Base-by-base conservation (phyloP, 2,797 vertebrate genomes). In the Phoxinus dragarum region DNA sequence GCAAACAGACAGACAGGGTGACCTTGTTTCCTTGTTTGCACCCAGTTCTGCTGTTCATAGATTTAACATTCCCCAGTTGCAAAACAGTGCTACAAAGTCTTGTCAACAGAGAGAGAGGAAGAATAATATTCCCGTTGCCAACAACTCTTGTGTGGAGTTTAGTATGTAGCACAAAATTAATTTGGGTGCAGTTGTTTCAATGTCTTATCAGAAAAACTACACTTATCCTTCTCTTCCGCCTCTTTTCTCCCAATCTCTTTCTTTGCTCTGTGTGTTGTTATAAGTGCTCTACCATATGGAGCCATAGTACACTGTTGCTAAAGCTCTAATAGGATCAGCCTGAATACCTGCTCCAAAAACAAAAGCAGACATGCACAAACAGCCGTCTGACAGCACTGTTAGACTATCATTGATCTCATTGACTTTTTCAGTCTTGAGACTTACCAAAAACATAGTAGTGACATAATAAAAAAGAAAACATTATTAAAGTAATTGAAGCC, bases 301-400 rank as follows among this genome's bases (percentile, higher is more conserved):
- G 42, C 80, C 88, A 85, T 86, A 87, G 90, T 89, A 90, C 88
- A 93, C 89, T 86, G 84, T 86, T 11, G 27, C 84, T 89, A 88
- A 91, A 89, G 77, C 90, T 88, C 87, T 93, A 93, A 94, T 92
- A 91, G 91, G 92, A 93, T 94, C 92, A 91, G 80, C 80, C 90
- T 87, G 49, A 79, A 66, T 90, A 91, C 90, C 91, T 80, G 84
- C 82, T 64, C 86, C 90, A 90, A 92, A 90, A 90, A 82, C 86
- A 87, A 90, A 89, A 87, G 89, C 89, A 83, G 85, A 69, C 81
- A 82, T 75, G 19, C 27, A 81, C 82, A 82, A 84, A 73, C 56
- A 89, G 84, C 81, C 87, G 34, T 87, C 87, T 83, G 81, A 84
- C 78, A 78, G 81, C 73, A 89, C 85, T 56, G 83, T 80, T 84